These are phyloP conservation scores for Pterostichus niger DNA, from an alignment of 2,888 invertebrate species.

Conservation along the genomic window DNA sequence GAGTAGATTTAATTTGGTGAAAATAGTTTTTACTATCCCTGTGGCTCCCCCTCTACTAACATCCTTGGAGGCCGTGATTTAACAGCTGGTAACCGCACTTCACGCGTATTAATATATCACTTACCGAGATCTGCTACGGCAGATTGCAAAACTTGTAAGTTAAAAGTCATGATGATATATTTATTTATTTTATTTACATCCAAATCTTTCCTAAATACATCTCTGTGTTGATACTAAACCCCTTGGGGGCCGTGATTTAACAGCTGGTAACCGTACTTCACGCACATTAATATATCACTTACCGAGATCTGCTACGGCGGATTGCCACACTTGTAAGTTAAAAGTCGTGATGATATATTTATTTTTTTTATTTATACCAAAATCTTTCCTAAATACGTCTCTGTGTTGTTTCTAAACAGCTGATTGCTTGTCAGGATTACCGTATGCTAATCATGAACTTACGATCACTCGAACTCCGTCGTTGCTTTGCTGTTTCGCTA, in stretches of 20 bases:
- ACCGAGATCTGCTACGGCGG: too few species aligned
- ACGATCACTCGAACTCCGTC: neutral
- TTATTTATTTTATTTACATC: neutral
- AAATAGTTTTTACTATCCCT: too few species aligned
- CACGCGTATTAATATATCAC: neutral
- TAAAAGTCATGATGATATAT: neutral
- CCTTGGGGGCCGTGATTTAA: too few species aligned
- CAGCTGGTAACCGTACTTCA: neutral
- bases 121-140: neutral
- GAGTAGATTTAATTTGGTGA: too few species aligned
- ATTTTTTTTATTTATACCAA: neutral
- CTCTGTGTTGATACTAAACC: neutral
- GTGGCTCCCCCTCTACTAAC: too few species aligned
- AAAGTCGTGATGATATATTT: neutral
- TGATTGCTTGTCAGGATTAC: neutral
- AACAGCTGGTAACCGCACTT: neutral
- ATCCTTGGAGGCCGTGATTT: too few species aligned
- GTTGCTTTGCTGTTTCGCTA: neutral
- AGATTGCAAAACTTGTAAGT: neutral
- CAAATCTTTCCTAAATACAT: neutral
- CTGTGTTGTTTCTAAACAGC: neutral
- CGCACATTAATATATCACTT: neutral
- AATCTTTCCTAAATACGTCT: neutral
- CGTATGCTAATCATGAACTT: slow-evolving; percentile 11
- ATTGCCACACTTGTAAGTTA: neutral